Conservation (phyloP, 2,113 vertebrate genomes). For the Chaetodon trifascialis region DNA sequence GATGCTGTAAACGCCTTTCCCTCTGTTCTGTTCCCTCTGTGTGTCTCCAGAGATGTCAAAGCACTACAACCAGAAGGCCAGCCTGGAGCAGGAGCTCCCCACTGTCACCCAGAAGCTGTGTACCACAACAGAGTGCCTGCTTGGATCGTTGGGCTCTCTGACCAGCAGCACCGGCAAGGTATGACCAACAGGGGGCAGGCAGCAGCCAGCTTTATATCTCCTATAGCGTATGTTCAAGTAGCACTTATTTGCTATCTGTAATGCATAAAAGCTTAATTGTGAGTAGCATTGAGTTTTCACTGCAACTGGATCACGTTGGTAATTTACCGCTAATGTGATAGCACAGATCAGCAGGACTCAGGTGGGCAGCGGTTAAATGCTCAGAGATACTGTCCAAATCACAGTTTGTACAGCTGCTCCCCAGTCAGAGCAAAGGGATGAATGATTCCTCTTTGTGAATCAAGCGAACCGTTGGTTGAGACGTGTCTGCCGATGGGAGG, state of each 20-base stretch:
- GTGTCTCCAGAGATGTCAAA: conserved; percentile 90
- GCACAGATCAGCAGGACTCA: conserved; percentile 56
- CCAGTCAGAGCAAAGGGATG: conserved; percentile 29
- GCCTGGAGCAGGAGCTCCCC: conserved; percentile 93
- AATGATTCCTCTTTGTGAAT: conserved; percentile 61
- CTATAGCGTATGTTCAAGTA: neutral
- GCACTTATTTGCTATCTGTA: conserved; percentile 6
- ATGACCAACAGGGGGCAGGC: conserved; percentile 74
- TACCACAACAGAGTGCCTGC: conserved; percentile 96
- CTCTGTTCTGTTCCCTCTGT: conserved; percentile 17
- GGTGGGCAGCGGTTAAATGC: conserved; percentile 60
- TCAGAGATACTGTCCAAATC: conserved; percentile 63
- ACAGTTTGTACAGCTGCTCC: conserved; percentile 70
- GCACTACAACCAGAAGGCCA: conserved; percentile 94
- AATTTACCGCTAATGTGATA: conserved; percentile 47
- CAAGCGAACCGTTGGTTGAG: conserved; percentile 35
- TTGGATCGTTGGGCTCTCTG: conserved; percentile 91
- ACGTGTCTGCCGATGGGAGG: conserved; percentile 32
- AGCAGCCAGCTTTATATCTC: conserved; percentile 12
- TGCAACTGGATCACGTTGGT: conserved; percentile 47
- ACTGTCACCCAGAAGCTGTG: conserved; percentile 94
- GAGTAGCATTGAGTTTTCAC: conserved; percentile 39
- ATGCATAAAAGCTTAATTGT: conserved; percentile 36
- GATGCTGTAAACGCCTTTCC: neutral
- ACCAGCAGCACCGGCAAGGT: conserved; percentile 94